Conservation (phyloP, 2,113 vertebrate species). For the Quiscalus mexicanus region DNA sequence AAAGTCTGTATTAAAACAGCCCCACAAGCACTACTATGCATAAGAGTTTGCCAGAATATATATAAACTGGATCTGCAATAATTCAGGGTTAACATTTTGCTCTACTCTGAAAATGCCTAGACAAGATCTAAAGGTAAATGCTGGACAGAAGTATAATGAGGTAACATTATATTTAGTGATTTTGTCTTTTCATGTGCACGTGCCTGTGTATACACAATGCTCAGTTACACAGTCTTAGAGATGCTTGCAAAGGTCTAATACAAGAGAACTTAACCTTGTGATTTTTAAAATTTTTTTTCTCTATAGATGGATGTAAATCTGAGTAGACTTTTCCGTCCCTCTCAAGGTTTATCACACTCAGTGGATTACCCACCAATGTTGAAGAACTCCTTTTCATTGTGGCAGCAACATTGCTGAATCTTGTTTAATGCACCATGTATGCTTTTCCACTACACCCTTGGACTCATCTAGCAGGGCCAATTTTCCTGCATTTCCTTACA, state of each 20-base stretch:
- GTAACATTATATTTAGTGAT: neutral
- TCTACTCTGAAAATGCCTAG: neutral
- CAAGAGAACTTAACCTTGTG: neutral
- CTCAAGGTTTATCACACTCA: neutral
- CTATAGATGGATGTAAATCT: neutral
- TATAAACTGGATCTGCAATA: neutral
- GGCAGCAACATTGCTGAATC: neutral
- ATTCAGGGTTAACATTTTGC: neutral
- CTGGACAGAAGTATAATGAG: neutral
- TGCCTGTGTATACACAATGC: neutral
- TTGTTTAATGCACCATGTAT: neutral
- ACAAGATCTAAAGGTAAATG: neutral
- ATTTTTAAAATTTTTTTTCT: neutral
- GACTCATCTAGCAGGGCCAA: neutral
- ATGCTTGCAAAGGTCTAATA: neutral
- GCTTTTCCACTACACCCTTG: neutral
- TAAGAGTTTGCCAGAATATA: neutral
- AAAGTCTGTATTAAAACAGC: conserved; percentile 15
- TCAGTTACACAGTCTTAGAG: neutral
- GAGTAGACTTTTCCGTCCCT: neutral
- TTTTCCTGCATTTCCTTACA: neutral
- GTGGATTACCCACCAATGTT: neutral
- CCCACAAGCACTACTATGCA: neutral
- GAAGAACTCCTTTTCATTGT: neutral
- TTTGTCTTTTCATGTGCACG: neutral